These are phyloP conservation scores for Cavia aperea DNA, from an alignment of 2,113 vertebrate species.

Conservation along the genomic window DNA sequence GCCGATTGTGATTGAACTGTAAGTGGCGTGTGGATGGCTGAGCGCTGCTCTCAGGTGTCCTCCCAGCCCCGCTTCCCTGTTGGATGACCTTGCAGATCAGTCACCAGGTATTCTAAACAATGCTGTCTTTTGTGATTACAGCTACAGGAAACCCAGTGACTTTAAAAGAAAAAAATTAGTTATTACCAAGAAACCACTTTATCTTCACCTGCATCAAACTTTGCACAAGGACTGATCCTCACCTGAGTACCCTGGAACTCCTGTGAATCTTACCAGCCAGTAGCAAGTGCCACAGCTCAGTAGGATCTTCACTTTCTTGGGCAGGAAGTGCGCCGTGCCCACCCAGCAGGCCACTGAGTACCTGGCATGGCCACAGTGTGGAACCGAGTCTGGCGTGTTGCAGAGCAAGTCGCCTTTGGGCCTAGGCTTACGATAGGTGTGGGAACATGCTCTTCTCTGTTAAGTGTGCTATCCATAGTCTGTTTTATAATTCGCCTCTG, in stretches of 20 bases:
- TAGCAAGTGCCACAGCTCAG: constrained; percentile 61
- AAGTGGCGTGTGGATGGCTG: constrained; percentile 70
- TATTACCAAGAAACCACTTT: constrained; percentile 99
- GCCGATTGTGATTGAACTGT: constrained; percentile 96
- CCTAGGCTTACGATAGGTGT: constrained; percentile 67
- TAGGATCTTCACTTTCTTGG: constrained; percentile 58
- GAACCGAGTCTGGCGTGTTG: constrained; percentile 41
- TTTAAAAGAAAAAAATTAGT: constrained; percentile 97
- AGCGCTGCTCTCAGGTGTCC: accelerated
- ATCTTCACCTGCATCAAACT: constrained; percentile 96
- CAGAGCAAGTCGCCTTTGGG: constrained; percentile 58
- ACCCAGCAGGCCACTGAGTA: constrained; percentile 54
- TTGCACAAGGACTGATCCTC: constrained; percentile 91
- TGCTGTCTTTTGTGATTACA: constrained; percentile 72
- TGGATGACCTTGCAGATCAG: background rate
- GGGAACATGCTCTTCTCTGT: constrained; percentile 66
- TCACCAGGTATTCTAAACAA: background rate
- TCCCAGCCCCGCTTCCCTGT: background rate
- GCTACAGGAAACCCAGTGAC: constrained; percentile 99
- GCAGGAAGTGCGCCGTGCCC: constrained; percentile 31
- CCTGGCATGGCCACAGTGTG: constrained; percentile 65
- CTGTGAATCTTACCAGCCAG: constrained; percentile 64
- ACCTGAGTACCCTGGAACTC: constrained; percentile 43
- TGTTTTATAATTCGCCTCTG: constrained; percentile 62
- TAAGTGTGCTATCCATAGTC: constrained; percentile 52